Base-by-base conservation (phyloP, 2,888 invertebrate genomes). In the Platycheirus rosarum region DNA sequence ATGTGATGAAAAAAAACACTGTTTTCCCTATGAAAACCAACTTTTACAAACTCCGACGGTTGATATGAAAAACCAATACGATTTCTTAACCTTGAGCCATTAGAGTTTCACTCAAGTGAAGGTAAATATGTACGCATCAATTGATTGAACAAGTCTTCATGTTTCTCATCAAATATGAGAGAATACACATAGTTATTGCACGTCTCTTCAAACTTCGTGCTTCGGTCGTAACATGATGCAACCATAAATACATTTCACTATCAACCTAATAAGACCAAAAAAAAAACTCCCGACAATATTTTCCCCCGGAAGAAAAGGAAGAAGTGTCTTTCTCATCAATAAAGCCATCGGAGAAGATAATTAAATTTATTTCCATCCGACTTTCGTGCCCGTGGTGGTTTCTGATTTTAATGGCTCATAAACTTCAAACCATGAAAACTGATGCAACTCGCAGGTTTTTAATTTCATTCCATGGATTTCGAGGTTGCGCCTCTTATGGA, bases 191-290 rank as follows among this genome's bases (percentile, higher is more conserved):
- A 57, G 40, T 57, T 40, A 40, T 57, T 40, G 23, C 40, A 57
- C 55, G 23, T 23, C 55, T 57, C 23, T 9, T 8, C 29, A 32
- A 23, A 23, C 23, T 8, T 57, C 55, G 55, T 66, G 66, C 66
- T 53, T 40, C 23, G 23, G 5, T 55, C 51, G 66, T 53, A 66
- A 66, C 40, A 44, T 53, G 53, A 66, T 66, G 66, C 66, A 44
- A 44, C 66, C 26, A 29, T 66, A 66, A 66, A 66, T 42, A 29
- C 29, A 44, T 66, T 66, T 66, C 51, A 66, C 51, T 66, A 66
- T 53, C 51, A 53, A 53, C 18, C 29, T 32, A 42, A 66, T 53
- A 66, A 66, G 53, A 32, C 29, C 9, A 53, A 55, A 13, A 37
- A 37, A 18, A 51, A 35, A 13, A 53, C 20, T 20, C 20, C 23